Evolutionary conservation across 2,797 vertebrate genomes (phyloP), one percentile per base, ranked within the genome.

Genomic region (Stomatorhinus walkeri): DNA sequence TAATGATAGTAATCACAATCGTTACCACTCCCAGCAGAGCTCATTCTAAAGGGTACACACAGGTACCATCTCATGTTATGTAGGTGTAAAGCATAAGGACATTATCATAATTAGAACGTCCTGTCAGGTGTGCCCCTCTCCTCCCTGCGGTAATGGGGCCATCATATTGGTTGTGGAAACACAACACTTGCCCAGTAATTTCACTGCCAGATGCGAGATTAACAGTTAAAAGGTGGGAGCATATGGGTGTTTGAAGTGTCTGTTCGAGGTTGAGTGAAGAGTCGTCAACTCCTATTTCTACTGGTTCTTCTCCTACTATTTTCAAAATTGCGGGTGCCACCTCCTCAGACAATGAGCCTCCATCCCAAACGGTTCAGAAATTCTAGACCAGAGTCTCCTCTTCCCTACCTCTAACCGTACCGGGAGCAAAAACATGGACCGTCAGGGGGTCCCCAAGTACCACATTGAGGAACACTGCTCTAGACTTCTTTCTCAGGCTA

Each of bases 141-240:
- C 81, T 24, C 81, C 43, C 43, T 51, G 46, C n/a, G n/a, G 43
- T 48, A 85, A 85, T 51, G 48, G 81, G 48, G 81, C n/a, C 46
- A 6, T 22, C 43, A 49, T 85, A 48, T 85, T 28, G 48, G 43
- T 46, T 84, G 51, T 51, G 46, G 22, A 85, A 85, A 51, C 81
- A 51, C 24, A 51, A 85, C 43, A 85, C 81, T 85, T 8, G 19
- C 36, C 76, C 36, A 43, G 76, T 46, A 51, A 49, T 48, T 48
- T 85, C n/a, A 24, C 79, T 83, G 36, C 46, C 79, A 83, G 40
- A 83, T 83, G 36, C 1, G 9, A 48, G 79, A 48, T 83, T 43
- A 83, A 46, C 43, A 83, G 79, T 43, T 51, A 85, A 85, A 85
- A 85, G 81, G 46, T 40, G 43, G 81, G 48, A 85, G 48, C 81